Conservation (phyloP, 1,140 invertebrate species). For the Anthonomus grandis region DNA sequence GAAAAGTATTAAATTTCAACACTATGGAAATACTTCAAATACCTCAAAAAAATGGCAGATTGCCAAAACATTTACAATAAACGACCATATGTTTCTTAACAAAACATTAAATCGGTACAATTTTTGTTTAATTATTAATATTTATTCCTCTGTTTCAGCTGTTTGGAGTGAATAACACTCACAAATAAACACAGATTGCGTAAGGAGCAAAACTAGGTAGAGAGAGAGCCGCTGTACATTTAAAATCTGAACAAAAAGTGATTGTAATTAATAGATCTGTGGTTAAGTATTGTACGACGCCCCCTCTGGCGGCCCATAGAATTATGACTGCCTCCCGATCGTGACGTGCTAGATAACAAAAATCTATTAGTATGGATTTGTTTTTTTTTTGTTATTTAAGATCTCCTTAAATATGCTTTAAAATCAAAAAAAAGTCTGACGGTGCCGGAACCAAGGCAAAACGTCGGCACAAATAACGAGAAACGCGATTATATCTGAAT, state of each 20-base stretch:
- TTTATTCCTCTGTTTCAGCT: slow-evolving; percentile 2
- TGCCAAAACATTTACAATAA: too few relatives aligned
- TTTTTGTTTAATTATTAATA: neutral
- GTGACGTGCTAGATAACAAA: neutral
- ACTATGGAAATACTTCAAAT: too few relatives aligned
- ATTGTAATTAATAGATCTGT: too few relatives aligned
- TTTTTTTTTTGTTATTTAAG: slow-evolving; percentile 6
- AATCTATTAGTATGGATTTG: slow-evolving; percentile 15
- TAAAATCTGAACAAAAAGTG: slow-evolving; percentile 15
- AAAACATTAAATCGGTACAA: too few relatives aligned
- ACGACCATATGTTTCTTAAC: too few relatives aligned
- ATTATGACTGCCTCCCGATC: slow-evolving; percentile 8
- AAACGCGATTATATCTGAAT: too few relatives aligned
- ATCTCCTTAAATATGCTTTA: neutral
- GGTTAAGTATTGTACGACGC: slow-evolving; percentile 4
- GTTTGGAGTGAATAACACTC: slow-evolving; percentile 19
- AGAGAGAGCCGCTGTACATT: slow-evolving; percentile 11
- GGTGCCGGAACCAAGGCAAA: too few relatives aligned
- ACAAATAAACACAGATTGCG: too few relatives aligned
- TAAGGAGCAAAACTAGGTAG: slow-evolving; percentile 15
- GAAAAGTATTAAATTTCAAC: too few relatives aligned
- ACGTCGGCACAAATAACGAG: too few relatives aligned
- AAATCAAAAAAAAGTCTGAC: neutral
- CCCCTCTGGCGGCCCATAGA: too few relatives aligned
- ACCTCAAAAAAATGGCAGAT: too few relatives aligned